Base-by-base conservation (phyloP, 1,140 invertebrate genomes). In the Danaus melanippus region DNA sequence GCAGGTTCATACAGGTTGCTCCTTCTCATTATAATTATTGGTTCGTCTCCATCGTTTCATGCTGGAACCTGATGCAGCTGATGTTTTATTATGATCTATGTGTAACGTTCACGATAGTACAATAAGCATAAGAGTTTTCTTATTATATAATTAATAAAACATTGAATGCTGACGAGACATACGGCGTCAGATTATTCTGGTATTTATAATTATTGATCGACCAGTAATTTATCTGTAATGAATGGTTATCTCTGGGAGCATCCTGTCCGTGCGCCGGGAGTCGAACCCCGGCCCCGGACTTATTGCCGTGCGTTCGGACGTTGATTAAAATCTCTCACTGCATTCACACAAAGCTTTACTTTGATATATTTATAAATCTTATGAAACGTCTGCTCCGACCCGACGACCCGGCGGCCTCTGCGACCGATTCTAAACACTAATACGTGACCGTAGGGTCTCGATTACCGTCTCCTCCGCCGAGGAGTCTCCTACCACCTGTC, bases 351-450 rank as follows among this genome's bases (percentile, higher is more conserved):
- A 81, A 79, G 79, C 61, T 75, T 79, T 76, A 79, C 78, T 79
- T 81, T 83, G 81, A 84, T 84, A 83, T 81, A 84, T 83, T 76
- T 83, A 79, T 81, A 81, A 83, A 83, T 84, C 79, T 81, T 79
- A 76, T 75, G 73, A 76, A 72, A 65, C 66, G 71, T 76, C 71
- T 58, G 63, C 62, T 58, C 15, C 66, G 63, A 74, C 68, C 71
- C 63, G 67, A 64, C 64, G 66, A 65, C 60, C 62, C 53, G 45
- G 15, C 45, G 15, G 1, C 9, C 2, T 10, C 9, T 42, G 2
- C 51, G 66, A 17, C 47, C 58, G 48, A 77, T 66, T 60, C 50
- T 53, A 41, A 60, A 48, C 74, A 56, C 52, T 79, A 69, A 53
- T 0, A n/a, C 10, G 8, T 10, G 8, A 10, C 5, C 0, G 48